Evolutionary conservation across 1,140 invertebrate genomes (phyloP), one percentile per base, ranked within the genome.

Genomic region (Hyles euphorbiae): DNA sequence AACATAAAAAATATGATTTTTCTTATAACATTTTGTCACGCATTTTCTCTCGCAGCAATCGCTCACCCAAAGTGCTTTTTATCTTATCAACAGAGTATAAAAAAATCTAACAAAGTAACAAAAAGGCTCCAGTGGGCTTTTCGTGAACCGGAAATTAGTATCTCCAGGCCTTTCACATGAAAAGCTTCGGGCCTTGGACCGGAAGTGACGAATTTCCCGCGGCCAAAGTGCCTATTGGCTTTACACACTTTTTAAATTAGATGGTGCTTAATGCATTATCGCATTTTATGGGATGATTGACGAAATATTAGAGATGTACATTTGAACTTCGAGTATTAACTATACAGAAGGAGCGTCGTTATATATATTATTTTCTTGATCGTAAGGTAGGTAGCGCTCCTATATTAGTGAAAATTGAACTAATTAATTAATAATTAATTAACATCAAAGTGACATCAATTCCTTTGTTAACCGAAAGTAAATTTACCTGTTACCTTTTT

Each of bases 121-220:
- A 71, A 66, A 61, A 58, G 43, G 45, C 46, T 61, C 43, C 36
- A 55, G 63, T 52, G 52, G 54, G 60, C 61, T 59, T 62, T 59
- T 65, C 56, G 48, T 63, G 54, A 58, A 67, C 58, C 66, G 70
- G 70, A 72, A 72, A 72, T 72, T 68, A 69, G 67, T 66, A 65
- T 65, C 70, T 68, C 68, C 57, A 67, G 61, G 61, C 61, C 60
- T 59, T 61, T 58, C 63, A 56, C 64, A 45, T 65, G 60, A 54
- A 64, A 69, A 67, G 57, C 57, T 61, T 9, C 45, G 56, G 56
- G 61, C 60, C 56, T 51, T 47, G 7, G 54, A 34, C 60, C 67
- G 70, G 70, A 72, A 72, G 61, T 66, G 60, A 68, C 51, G 67
- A 69, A 72, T 68, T 72, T 72, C 67, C 70, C 57, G 46, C 52